Evolutionary conservation across 92 coral and sea anemone genomes (phyloP), one percentile per base, ranked within the genome.

Genomic region (Ricordea florida): DNA sequence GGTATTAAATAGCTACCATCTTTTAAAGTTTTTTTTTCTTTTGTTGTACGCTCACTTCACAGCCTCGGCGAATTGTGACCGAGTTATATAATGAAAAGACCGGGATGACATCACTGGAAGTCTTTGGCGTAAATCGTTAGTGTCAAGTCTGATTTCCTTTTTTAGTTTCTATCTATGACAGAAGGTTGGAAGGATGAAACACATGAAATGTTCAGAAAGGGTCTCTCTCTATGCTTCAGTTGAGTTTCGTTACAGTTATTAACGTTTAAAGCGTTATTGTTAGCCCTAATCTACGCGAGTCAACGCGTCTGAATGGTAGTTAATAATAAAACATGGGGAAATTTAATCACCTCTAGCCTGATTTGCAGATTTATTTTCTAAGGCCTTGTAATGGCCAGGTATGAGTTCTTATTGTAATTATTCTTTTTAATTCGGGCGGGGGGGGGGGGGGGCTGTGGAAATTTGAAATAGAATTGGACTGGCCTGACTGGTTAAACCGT

Each of bases 121-220:
- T n/a, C n/a, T n/a, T n/a, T n/a, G n/a, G n/a, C n/a, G n/a, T n/a
- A n/a, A n/a, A n/a, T n/a, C n/a, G n/a, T n/a, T n/a, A n/a, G n/a
- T n/a, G n/a, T n/a, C n/a, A n/a, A n/a, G n/a, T 53, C 60, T 53
- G 60, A 53, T 53, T 53, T 53, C 60, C 60, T 53, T 53, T 53
- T 53, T 53, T 53, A 53, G 60, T 24, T 53, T 53, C 60, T 20
- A 53, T 50, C 60, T 53, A 53, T 53, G 60, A 53, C 60, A 53
- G 60, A 53, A 53, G 16, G 60, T 25, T 53, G 60, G 60, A 53
- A 53, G 30, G 38, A 52, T 36, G 29, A 52, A 52, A 52, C 9
- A 52, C 60, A 36, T 52, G 60, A 52, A 52, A 47, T 16, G 55
- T 18, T 47, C 55, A 47, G 55, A 47, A 47, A 47, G 55, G n/a